phyloP scores from a whole-genome alignment of 2,113 vertebrate genomes.

The Anser cygnoides region DNA sequence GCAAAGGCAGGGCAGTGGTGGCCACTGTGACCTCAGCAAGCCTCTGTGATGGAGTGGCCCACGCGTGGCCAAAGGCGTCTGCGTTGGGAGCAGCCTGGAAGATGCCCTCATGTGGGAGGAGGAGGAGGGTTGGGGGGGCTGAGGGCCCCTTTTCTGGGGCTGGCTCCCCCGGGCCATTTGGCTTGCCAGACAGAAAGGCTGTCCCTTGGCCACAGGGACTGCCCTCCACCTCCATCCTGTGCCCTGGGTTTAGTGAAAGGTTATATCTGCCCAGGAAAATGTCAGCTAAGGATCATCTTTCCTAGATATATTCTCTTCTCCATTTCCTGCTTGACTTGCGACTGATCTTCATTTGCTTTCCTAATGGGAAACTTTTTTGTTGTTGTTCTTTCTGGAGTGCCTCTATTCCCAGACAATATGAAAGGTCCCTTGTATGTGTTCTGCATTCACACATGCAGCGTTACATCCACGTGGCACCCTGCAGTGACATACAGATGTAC shows the following conservation, averaged over 20 bases:
- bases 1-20: too few relatives aligned
- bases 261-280: neutral
- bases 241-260: neutral
- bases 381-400: neutral
- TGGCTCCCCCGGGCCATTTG: too few relatives aligned
- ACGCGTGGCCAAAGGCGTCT: too few relatives aligned
- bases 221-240: too few relatives aligned
- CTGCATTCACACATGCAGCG: neutral
- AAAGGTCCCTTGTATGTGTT: neutral
- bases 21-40: too few relatives aligned
- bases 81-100: too few relatives aligned
- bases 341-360: neutral
- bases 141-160: too few relatives aligned
- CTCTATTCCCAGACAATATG: neutral
- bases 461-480: neutral
- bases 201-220: too few relatives aligned
- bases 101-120: too few relatives aligned
- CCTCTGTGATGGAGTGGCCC: too few relatives aligned
- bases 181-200: too few relatives aligned
- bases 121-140: too few relatives aligned
- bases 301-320: neutral
- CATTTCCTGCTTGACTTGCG: neutral
- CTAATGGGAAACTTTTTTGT: neutral
- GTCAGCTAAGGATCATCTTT: neutral
- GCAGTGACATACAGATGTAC: neutral